Evolutionary conservation across 2,113 vertebrate genomes (phyloP).

Genomic region (Ophthalmolycus amberensis): DNA sequence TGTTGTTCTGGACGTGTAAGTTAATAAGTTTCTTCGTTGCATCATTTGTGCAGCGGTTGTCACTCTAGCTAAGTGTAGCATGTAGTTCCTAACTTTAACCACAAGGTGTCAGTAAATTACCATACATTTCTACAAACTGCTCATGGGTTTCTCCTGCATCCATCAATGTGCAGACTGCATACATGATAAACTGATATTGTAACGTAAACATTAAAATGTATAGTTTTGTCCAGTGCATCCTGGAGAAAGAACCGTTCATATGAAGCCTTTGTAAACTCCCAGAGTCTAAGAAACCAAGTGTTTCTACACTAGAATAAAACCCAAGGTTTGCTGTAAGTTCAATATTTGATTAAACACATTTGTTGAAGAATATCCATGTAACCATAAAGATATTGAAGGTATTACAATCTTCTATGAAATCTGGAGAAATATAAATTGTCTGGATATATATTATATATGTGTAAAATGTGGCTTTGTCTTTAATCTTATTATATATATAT

Average conservation of each 20-base stretch:
- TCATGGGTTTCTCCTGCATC: not conserved
- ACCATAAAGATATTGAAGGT: too few species aligned
- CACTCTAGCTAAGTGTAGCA: not conserved
- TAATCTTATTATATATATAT: too few species aligned
- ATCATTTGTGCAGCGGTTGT: not conserved
- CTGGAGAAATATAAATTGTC: too few species aligned
- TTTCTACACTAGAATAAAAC: not conserved
- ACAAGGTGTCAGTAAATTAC: conserved; percentile 51
- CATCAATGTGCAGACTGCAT: too few species aligned
- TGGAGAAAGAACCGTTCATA: not conserved
- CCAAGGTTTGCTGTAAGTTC: not conserved
- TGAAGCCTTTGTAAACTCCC: not conserved
- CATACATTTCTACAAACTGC: not conserved
- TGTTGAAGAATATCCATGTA: too few species aligned
- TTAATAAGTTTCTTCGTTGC: conserved; percentile 27
- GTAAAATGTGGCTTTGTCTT: too few species aligned
- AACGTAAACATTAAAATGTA: not conserved
- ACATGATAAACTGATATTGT: not conserved
- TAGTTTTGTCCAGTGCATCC: not conserved
- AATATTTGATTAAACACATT: not conserved
- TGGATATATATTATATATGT: too few species aligned
- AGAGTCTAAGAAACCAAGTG: not conserved
- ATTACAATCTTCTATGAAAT: too few species aligned
- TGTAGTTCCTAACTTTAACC: conserved; percentile 29
- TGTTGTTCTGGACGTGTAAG: not conserved